These are phyloP conservation scores for Cyprinodon tularosa DNA, from an alignment of 2,113 vertebrate species.

Conservation along the genomic window DNA sequence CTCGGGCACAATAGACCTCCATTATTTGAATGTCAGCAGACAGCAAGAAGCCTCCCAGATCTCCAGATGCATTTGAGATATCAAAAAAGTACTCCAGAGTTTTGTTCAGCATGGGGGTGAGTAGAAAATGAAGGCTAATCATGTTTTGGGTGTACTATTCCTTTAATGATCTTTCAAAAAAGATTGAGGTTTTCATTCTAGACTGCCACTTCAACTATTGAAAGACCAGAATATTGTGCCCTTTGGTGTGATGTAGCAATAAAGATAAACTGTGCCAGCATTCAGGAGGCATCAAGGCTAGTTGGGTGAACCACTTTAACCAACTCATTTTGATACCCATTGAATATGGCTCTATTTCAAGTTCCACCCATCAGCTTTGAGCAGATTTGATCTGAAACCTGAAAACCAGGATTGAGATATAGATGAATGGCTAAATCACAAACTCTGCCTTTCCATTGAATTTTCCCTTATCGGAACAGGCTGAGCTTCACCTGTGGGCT, in stretches of 20 bases:
- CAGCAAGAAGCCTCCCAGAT: too few relatives aligned
- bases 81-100: too few relatives aligned
- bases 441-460: neutral
- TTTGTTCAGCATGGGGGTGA: too few relatives aligned
- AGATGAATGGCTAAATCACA: neutral
- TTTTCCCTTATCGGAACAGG: neutral
- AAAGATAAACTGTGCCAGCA: neutral
- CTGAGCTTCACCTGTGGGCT: neutral
- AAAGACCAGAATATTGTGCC: too few relatives aligned
- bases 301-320: neutral
- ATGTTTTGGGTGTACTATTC: too few relatives aligned
- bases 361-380: neutral
- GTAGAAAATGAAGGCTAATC: too few relatives aligned
- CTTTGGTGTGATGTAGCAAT: neutral
- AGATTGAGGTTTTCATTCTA: too few relatives aligned
- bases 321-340: neutral
- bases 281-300: neutral
- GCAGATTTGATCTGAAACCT: neutral
- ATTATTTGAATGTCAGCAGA: too few relatives aligned
- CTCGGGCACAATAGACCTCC: too few relatives aligned
- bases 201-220: too few relatives aligned
- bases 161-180: too few relatives aligned
- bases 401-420: neutral
- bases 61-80: too few relatives aligned
- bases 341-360: neutral